Conservation (phyloP, 2,797 vertebrate species). For the Poeciliopsis presidionis region DNA sequence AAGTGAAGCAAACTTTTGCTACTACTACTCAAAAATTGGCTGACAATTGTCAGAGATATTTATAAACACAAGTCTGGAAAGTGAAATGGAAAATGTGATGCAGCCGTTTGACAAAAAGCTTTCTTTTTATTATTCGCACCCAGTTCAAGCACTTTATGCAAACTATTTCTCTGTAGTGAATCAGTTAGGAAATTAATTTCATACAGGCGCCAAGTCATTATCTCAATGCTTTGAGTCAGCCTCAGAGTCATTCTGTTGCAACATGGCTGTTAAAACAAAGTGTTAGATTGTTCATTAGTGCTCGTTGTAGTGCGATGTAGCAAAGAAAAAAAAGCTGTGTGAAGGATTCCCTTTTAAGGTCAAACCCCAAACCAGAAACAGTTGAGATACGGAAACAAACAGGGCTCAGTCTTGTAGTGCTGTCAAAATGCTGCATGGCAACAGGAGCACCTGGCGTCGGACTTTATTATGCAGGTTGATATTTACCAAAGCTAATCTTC, state of each 20-base stretch:
- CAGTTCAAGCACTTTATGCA: conserved; percentile 14
- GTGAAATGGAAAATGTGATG: not conserved
- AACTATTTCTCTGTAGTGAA: conserved; percentile 4
- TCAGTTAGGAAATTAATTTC: conserved; percentile 14
- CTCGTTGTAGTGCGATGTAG: conserved; percentile 5
- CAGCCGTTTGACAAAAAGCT: not conserved
- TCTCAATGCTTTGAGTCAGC: conserved; percentile 15
- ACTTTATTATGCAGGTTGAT: conserved; percentile 37
- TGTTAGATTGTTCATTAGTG: conserved; percentile 16
- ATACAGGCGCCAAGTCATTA: conserved; percentile 8
- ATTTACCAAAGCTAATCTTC: conserved; percentile 29
- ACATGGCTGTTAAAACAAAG: conserved; percentile 19
- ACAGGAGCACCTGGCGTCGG: conserved; percentile 24
- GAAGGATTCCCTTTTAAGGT: conserved; percentile 40
- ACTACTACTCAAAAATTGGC: not conserved
- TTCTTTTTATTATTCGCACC: not conserved
- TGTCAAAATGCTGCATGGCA: conserved; percentile 21
- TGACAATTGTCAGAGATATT: not conserved
- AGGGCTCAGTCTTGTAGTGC: not conserved
- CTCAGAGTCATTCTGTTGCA: conserved; percentile 13
- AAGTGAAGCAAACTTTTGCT: not conserved
- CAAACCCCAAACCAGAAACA: conserved; percentile 7
- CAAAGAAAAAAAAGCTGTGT: not conserved
- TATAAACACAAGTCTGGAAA: not conserved
- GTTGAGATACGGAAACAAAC: conserved; percentile 5